Evolutionary conservation across 1,140 invertebrate genomes (phyloP).

Genomic region (Brachionus manjavacas): DNA sequence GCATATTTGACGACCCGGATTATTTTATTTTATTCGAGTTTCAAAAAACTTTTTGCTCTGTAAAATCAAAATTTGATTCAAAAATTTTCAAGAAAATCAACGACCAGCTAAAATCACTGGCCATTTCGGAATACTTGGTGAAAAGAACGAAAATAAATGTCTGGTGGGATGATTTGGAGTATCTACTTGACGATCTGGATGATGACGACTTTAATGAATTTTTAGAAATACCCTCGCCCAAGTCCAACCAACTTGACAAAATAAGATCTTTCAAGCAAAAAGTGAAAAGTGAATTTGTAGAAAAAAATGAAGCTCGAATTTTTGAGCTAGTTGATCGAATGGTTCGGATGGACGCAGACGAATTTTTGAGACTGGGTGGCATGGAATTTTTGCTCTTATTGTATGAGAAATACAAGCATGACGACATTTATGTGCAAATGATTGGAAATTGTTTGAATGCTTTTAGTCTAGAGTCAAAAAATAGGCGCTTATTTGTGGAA

Average conservation of each 20-base stretch:
- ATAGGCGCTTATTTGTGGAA: conserved; percentile 13
- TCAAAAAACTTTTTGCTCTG: background rate
- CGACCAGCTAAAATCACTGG: background rate
- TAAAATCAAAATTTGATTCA: conserved; percentile 15
- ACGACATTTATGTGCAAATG: background rate
- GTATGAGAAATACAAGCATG: conserved; percentile 18
- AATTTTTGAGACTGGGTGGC: conserved; percentile 26
- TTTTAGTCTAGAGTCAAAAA: background rate
- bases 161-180: conserved; percentile 11
- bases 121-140: background rate
- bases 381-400: conserved; percentile 20
- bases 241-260: background rate
- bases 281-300: background rate
- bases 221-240: background rate
- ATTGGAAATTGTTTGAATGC: conserved; percentile 11
- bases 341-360: background rate
- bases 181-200: background rate
- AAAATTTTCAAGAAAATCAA: conserved; percentile 8
- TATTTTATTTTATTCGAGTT: conserved; percentile 39
- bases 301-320: conserved; percentile 15
- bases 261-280: background rate
- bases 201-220: background rate
- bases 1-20: background rate
- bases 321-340: background rate
- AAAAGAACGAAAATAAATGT: background rate